These are phyloP conservation scores for Nudaria mundana DNA, from an alignment of 2,888 invertebrate genomes.

Conservation along the genomic window DNA sequence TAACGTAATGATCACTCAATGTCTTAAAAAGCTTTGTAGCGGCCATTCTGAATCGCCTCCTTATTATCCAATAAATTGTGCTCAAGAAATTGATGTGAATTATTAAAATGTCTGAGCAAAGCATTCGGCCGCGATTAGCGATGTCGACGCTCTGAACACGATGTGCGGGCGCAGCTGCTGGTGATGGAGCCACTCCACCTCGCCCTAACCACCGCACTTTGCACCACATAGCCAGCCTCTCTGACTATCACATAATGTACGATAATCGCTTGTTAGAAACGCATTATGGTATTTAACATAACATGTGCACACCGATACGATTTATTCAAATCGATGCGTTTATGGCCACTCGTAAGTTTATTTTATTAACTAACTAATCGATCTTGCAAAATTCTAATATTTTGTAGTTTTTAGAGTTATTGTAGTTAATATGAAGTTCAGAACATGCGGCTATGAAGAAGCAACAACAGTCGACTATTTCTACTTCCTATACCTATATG, in stretches of 20 bases:
- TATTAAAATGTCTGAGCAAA: conserved; percentile 43
- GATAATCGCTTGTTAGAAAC: conserved; percentile 18
- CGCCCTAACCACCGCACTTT: conserved; percentile 16
- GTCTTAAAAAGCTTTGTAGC: conserved; percentile 11
- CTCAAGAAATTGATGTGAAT: conserved; percentile 48
- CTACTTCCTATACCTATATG: too few species aligned
- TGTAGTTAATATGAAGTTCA: too few species aligned
- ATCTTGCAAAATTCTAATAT: background rate
- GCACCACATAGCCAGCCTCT: conserved; percentile 32
- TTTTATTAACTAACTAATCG: background rate
- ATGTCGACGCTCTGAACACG: background rate
- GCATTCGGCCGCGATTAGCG: conserved; percentile 29
- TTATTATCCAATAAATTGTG: conserved; percentile 12
- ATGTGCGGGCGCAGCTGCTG: background rate
- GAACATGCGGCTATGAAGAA: too few species aligned
- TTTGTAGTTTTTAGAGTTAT: too few species aligned
- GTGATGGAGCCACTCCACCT: too few species aligned
- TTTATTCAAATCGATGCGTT: conserved; percentile 8
- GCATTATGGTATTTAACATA: conserved; percentile 14
- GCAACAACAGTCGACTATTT: too few species aligned
- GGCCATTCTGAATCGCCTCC: conserved; percentile 12
- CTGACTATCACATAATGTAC: conserved; percentile 18
- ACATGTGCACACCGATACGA: conserved; percentile 5
- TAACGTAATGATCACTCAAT: conserved; percentile 1
- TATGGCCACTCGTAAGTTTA: conserved; percentile 3